phyloP scores from a whole-genome alignment of 2,113 vertebrate species.

The Equus przewalskii region DNA sequence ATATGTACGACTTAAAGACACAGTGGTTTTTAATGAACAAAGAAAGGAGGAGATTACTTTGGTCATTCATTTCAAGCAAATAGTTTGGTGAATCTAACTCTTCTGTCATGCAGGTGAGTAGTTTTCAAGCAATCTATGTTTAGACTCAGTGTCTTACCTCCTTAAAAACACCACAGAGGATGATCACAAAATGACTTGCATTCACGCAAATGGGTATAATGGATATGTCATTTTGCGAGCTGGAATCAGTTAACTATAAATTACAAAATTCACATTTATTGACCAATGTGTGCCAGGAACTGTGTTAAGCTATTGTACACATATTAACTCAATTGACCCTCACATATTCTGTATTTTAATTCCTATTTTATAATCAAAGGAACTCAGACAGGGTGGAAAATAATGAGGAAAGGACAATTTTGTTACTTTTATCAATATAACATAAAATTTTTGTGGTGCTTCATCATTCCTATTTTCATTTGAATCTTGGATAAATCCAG shows the following conservation, averaged over 20 bases:
- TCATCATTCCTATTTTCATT: background rate
- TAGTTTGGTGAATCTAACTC: background rate
- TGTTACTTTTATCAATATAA: background rate
- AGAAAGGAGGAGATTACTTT: background rate
- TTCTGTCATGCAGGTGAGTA: background rate
- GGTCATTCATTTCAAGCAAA: background rate
- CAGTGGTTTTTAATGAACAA: background rate
- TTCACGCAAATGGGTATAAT: background rate
- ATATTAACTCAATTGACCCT: background rate
- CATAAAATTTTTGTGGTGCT: background rate
- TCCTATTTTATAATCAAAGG: background rate
- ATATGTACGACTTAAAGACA: background rate
- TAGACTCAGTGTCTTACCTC: background rate
- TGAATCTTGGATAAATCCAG: background rate
- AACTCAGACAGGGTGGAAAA: background rate
- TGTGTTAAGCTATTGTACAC: background rate
- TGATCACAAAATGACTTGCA: background rate
- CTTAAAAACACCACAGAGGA: background rate
- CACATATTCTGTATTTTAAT: background rate
- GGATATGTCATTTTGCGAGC: background rate
- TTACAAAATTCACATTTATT: background rate
- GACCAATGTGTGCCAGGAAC: background rate
- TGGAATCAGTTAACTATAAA: background rate
- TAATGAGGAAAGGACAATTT: background rate
- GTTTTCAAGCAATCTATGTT: background rate